These are phyloP conservation scores for Stigmatopora argus DNA, from an alignment of 2,113 vertebrate species.

Conservation along the genomic window DNA sequence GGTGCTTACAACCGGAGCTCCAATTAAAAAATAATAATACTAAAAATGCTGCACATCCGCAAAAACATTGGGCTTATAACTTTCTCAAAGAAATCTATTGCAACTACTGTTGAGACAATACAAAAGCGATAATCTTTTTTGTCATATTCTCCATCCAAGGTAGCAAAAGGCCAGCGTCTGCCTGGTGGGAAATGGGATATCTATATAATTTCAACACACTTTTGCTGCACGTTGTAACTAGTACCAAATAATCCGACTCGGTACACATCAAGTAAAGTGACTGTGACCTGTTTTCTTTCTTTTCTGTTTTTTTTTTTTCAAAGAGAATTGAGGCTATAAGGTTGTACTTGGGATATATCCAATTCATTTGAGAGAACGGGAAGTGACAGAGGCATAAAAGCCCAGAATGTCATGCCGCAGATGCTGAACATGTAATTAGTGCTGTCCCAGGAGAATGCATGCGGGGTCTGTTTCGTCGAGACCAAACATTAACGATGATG, in stretches of 20 bases:
- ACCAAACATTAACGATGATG: conserved; percentile 58
- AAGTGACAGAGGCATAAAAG: conserved; percentile 72
- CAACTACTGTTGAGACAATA: not conserved
- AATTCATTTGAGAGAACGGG: conserved; percentile 64
- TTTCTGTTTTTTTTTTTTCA: conserved; percentile 28
- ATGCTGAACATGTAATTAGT: conserved; percentile 73
- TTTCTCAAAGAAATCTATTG: not conserved
- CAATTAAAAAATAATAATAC: not conserved
- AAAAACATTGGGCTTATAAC: not conserved
- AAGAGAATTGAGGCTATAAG: conserved; percentile 54
- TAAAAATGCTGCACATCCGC: not conserved
- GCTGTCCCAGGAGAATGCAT: conserved; percentile 60
- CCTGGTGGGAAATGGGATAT: conserved; percentile 26
- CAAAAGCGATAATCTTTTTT: not conserved
- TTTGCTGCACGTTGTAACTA: conserved; percentile 32
- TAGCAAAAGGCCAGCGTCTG: conserved; percentile 10
- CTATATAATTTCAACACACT: conserved; percentile 7
- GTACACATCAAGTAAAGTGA: conserved; percentile 61
- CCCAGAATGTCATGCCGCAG: conserved; percentile 59
- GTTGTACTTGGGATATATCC: conserved; percentile 71
- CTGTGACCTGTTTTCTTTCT: conserved; percentile 54
- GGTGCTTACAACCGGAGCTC: not conserved
- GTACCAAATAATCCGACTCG: conserved; percentile 68
- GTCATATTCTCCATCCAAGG: conserved; percentile 13
- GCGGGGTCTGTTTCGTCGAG: conserved; percentile 60